Conservation (phyloP, 2,888 invertebrate species). For the Thymelicus sylvestris region DNA sequence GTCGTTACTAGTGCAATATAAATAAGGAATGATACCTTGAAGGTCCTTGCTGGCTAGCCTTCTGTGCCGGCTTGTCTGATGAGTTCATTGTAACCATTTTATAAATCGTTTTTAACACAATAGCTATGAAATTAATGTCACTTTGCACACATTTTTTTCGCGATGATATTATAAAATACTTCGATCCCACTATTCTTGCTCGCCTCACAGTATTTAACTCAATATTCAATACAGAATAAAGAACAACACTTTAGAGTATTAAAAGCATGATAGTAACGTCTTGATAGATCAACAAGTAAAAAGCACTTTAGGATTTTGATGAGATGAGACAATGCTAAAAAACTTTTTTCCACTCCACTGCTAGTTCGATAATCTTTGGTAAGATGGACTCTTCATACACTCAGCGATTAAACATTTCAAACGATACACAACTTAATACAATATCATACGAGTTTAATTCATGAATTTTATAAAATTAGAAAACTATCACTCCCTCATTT, state of each 20-base stretch:
- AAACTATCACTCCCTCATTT: conserved; percentile 42
- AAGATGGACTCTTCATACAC: neutral
- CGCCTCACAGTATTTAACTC: too few species aligned
- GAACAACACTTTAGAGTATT: too few species aligned
- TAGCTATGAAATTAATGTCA: neutral
- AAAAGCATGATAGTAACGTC: neutral
- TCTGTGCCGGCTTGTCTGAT: conserved; percentile 81
- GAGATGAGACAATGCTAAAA: neutral
- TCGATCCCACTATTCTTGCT: too few species aligned
- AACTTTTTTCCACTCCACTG: conserved; percentile 4
- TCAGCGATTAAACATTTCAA: conserved; percentile 12
- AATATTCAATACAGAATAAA: too few species aligned
- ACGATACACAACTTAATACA: conserved; percentile 14
- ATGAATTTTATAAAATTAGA: conserved; percentile 47
- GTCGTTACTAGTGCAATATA: neutral
- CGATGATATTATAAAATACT: too few species aligned
- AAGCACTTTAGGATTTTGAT: neutral
- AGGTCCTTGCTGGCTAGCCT: conserved; percentile 82
- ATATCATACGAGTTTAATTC: conserved; percentile 45
- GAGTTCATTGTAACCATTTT: conserved; percentile 84
- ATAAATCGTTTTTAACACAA: conserved; percentile 31
- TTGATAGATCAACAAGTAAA: conserved; percentile 25
- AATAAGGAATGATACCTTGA: conserved; percentile 60
- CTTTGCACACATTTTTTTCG: neutral
- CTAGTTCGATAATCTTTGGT: neutral